These are phyloP conservation scores for Microplitis mediator DNA, from an alignment of 1,140 invertebrate genomes.

Conservation along the genomic window DNA sequence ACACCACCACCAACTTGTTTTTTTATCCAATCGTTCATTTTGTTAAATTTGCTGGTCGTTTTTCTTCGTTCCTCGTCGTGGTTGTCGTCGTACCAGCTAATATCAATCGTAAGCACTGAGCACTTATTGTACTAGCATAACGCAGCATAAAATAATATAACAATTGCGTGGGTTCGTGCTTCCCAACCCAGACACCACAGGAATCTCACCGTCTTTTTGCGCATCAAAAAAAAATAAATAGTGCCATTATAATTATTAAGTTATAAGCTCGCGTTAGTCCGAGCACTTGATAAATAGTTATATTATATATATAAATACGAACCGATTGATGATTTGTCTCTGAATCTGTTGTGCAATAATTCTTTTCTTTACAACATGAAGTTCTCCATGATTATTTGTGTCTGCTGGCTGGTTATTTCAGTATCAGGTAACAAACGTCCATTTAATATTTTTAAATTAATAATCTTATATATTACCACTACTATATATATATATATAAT, in stretches of 20 bases:
- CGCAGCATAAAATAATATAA: too few relatives aligned
- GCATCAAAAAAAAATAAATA: background rate
- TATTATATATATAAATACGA: background rate
- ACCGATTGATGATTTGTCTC: background rate
- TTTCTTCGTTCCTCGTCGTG: too few relatives aligned
- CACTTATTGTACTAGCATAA: too few relatives aligned
- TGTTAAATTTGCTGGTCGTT: background rate
- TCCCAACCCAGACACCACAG: too few relatives aligned
- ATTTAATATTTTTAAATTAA: background rate
- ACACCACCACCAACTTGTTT: background rate
- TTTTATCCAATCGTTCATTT: background rate
- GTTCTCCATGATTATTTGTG: background rate
- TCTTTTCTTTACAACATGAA: constrained; percentile 14
- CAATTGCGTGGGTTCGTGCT: too few relatives aligned
- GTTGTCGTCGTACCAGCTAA: too few relatives aligned
- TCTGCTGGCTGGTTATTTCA: constrained; percentile 19
- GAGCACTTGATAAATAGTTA: too few relatives aligned
- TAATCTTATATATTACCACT: too few relatives aligned
- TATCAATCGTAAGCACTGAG: too few relatives aligned
- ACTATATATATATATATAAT: too few relatives aligned
- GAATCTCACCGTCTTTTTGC: too few relatives aligned
- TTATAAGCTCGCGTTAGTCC: background rate
- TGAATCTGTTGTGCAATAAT: constrained; percentile 4
- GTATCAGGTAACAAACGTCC: constrained; percentile 21
- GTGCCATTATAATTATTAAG: background rate